Evolutionary conservation across 2,888 invertebrate species (phyloP).

Genomic region (Acleris sparsana): DNA sequence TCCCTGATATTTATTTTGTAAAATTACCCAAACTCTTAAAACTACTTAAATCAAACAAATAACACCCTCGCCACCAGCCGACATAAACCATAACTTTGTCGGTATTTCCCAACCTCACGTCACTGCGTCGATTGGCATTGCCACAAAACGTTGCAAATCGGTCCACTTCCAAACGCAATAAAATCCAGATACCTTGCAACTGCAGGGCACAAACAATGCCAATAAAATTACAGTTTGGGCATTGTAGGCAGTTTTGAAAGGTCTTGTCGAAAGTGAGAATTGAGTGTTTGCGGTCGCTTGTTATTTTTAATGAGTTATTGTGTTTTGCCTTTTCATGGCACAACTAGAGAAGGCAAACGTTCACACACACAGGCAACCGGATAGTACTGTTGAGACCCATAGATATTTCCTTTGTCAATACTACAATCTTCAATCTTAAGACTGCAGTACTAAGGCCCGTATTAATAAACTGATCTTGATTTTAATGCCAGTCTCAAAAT

Average conservation of each 20-base stretch:
- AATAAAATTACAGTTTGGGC: constrained; percentile 21
- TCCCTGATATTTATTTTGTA: too few relatives aligned
- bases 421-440: too few relatives aligned
- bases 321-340: background rate
- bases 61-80: background rate
- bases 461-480: too few relatives aligned
- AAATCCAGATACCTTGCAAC: constrained; percentile 24
- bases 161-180: constrained; percentile 22
- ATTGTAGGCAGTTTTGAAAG: constrained; percentile 21
- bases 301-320: constrained; percentile 1
- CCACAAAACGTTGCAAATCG: constrained; percentile 27
- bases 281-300: constrained; percentile 3
- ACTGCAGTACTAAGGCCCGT: too few relatives aligned
- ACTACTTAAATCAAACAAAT: too few relatives aligned
- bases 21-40: too few relatives aligned
- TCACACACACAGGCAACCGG: too few relatives aligned
- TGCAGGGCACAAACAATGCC: constrained; percentile 29
- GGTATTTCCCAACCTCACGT: constrained; percentile 23
- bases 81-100: constrained; percentile 2
- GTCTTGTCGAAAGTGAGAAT: constrained; percentile 3
- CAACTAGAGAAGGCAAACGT: background rate
- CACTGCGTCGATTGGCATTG: constrained; percentile 18
- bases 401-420: too few relatives aligned
- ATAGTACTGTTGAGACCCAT: too few relatives aligned
- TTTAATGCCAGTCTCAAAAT: too few relatives aligned